These are phyloP conservation scores for Drosophila subquinaria DNA, from an alignment of 2,888 invertebrate species.

Conservation along the genomic window DNA sequence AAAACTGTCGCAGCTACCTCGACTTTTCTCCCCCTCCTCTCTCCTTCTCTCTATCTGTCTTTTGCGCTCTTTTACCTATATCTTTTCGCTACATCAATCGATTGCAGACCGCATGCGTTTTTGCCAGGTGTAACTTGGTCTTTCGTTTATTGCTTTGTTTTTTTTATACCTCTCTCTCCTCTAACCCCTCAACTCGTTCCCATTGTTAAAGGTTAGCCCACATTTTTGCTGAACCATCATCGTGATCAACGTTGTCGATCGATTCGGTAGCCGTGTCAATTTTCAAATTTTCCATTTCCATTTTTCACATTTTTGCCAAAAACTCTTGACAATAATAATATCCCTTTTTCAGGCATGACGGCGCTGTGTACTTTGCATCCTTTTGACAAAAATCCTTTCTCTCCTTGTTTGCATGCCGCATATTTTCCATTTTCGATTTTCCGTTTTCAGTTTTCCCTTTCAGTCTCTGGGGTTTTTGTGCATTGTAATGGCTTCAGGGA, in stretches of 20 bases:
- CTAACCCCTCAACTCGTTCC: conserved; percentile 69
- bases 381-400: conserved; percentile 62
- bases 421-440: conserved; percentile 21
- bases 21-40: not conserved
- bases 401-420: conserved; percentile 58
- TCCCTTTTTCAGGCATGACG: conserved; percentile 59
- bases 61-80: not conserved
- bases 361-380: conserved; percentile 64
- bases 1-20: conserved; percentile 9
- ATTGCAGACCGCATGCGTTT: conserved; percentile 15
- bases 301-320: conserved; percentile 42
- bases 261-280: conserved; percentile 64
- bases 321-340: conserved; percentile 40
- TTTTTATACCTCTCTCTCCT: conserved; percentile 12
- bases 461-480: conserved; percentile 47
- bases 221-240: conserved; percentile 49
- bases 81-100: conserved; percentile 44
- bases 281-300: conserved; percentile 42
- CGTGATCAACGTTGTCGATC: conserved; percentile 16
- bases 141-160: conserved; percentile 41
- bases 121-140: conserved; percentile 53
- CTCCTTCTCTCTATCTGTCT: not conserved
- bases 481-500: conserved; percentile 65
- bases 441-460: conserved; percentile 11
- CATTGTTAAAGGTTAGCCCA: conserved; percentile 50